phyloP scores from a whole-genome alignment of 2,797 vertebrate species.

The Poecilia velifera region DNA sequence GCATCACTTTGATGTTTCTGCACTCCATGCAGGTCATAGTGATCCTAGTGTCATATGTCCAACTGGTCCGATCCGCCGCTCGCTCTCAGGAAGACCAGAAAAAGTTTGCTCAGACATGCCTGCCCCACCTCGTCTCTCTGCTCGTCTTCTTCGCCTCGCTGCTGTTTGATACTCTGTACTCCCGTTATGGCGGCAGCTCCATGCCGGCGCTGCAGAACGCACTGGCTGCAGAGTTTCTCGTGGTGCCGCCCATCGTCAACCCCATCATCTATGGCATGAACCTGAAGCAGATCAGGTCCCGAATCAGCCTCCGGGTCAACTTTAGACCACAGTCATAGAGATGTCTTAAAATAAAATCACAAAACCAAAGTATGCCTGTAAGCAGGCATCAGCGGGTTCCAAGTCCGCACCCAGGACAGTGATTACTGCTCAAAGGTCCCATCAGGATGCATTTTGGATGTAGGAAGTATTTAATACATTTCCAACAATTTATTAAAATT shows the following conservation, averaged over 20 bases:
- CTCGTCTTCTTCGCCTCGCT: constrained; percentile 46
- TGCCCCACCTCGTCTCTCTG: constrained; percentile 73
- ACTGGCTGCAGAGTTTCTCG: constrained; percentile 68
- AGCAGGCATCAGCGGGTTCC: too few relatives aligned
- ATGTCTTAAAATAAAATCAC: not conserved
- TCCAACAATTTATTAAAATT: too few relatives aligned
- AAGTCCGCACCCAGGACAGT: too few relatives aligned
- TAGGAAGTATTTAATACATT: too few relatives aligned
- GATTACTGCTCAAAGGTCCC: too few relatives aligned
- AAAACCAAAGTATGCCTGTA: not conserved
- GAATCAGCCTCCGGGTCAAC: constrained; percentile 35
- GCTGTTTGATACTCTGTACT: constrained; percentile 61
- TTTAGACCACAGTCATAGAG: not conserved
- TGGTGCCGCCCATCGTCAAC: constrained; percentile 72
- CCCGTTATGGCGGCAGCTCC: constrained; percentile 47
- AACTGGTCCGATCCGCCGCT: constrained; percentile 59
- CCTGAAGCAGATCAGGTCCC: constrained; percentile 60
- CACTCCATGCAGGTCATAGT: constrained; percentile 47
- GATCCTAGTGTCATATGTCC: constrained; percentile 67
- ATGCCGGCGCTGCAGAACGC: constrained; percentile 48
- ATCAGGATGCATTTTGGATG: too few relatives aligned
- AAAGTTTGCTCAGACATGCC: constrained; percentile 74
- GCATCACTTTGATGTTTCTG: constrained; percentile 43
- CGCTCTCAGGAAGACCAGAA: constrained; percentile 33
- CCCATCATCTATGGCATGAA: constrained; percentile 77